Conservation (phyloP, 2,797 vertebrate genomes). For the Poecilia velifera region DNA sequence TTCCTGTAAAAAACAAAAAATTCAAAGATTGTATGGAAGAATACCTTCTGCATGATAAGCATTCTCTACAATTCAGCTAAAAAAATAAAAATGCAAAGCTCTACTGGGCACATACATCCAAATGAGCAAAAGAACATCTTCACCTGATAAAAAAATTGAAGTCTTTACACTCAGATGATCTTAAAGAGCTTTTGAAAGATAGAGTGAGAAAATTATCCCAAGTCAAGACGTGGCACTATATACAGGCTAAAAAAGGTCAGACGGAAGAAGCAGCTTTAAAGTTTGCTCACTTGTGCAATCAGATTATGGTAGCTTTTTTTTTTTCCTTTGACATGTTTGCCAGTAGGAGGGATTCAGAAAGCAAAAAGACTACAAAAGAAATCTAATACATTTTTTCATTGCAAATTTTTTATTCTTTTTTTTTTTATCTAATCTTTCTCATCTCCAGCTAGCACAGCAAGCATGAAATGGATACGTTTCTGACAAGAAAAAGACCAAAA, state of each 20-base stretch:
- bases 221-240: not conserved
- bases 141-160: not conserved
- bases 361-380: too few relatives aligned
- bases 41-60: not conserved
- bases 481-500: too few relatives aligned
- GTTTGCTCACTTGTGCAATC: not conserved
- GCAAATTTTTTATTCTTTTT: too few relatives aligned
- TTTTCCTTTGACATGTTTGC: not conserved
- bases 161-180: not conserved
- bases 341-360: too few relatives aligned
- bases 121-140: not conserved
- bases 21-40: slow-evolving; percentile 40
- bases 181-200: not conserved
- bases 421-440: too few relatives aligned
- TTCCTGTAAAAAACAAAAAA: slow-evolving; percentile 85
- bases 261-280: not conserved
- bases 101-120: not conserved
- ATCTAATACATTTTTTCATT: too few relatives aligned
- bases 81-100: not conserved
- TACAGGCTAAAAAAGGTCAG: not conserved
- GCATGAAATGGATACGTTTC: too few relatives aligned
- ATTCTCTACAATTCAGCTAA: not conserved
- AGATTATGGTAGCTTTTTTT: not conserved
- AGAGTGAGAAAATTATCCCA: not conserved
- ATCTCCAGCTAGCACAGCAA: too few relatives aligned